Conservation (phyloP, 2,797 vertebrate species). For the Cuniculus paca region DNA sequence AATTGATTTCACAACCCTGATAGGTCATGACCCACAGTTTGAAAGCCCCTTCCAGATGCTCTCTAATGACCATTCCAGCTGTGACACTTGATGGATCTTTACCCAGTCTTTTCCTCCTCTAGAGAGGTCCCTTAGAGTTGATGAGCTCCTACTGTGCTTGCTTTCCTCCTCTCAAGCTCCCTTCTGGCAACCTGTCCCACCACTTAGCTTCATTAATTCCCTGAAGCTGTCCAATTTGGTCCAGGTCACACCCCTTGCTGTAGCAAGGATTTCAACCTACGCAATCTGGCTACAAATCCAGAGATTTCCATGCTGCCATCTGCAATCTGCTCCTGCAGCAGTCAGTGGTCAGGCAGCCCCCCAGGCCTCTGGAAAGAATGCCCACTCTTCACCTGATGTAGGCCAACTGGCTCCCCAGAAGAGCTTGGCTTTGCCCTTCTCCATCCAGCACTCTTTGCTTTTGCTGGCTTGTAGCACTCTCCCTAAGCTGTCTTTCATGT, state of each 20-base stretch:
- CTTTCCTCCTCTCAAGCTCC: neutral
- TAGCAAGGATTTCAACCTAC: neutral
- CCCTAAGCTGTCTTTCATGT: neutral
- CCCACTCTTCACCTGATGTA: neutral
- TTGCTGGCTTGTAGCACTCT: neutral
- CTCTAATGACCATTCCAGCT: conserved; percentile 62
- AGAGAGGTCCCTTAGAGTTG: neutral
- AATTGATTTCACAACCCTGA: conserved; percentile 37
- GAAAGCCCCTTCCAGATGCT: conserved; percentile 43
- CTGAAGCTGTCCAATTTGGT: neutral
- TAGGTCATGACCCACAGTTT: conserved; percentile 59
- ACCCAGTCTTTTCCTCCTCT: neutral
- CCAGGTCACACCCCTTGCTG: neutral
- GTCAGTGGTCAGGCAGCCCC: neutral
- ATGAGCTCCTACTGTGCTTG: neutral
- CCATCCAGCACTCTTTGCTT: neutral
- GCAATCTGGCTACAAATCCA: neutral
- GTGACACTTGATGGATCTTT: conserved; percentile 13
- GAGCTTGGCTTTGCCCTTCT: neutral
- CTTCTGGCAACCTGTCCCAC: neutral
- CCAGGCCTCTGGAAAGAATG: neutral
- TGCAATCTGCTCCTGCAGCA: neutral
- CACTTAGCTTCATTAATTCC: neutral
- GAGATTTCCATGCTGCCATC: neutral
- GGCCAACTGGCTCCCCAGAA: neutral